Evolutionary conservation across 2,888 invertebrate species (phyloP).

Genomic region (Drosophila tanythrix): DNA sequence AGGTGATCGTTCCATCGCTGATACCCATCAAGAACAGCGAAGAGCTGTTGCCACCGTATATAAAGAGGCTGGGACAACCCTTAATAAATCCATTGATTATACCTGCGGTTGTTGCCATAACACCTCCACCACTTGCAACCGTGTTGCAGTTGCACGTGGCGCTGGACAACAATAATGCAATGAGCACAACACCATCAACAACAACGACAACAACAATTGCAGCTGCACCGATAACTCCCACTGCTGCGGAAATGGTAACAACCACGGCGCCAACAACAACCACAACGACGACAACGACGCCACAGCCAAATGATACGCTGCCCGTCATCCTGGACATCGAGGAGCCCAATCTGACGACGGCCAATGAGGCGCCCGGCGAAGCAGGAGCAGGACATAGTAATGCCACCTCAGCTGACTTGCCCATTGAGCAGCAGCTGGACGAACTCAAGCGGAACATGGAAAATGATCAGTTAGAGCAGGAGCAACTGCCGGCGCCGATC

Average conservation of each 20-base stretch:
- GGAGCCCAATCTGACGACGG: conserved; percentile 43
- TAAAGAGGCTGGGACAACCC: conserved; percentile 75
- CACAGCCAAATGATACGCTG: conserved; percentile 64
- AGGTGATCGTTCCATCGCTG: conserved; percentile 82
- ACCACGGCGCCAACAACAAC: conserved; percentile 74
- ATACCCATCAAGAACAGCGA: conserved; percentile 75
- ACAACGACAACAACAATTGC: conserved; percentile 17
- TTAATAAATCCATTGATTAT: conserved; percentile 73
- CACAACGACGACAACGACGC: conserved; percentile 63
- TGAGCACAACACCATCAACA: conserved; percentile 46
- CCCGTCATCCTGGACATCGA: conserved; percentile 73
- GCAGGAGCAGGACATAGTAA: conserved; percentile 12
- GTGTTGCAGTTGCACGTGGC: conserved; percentile 18
- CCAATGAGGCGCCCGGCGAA: conserved; percentile 13
- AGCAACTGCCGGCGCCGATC: conserved; percentile 25
- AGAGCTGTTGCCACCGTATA: conserved; percentile 78
- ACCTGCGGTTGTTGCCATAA: conserved; percentile 20
- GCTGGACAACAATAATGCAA: conserved; percentile 48
- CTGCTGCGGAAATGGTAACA: conserved; percentile 50
- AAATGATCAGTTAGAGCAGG: conserved; percentile 21
- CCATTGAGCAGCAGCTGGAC: conserved; percentile 26
- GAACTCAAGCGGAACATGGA: conserved; percentile 5
- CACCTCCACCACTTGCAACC: conserved; percentile 31
- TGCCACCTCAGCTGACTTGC: conserved; percentile 1
- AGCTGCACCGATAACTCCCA: conserved; percentile 19